phyloP scores from a whole-genome alignment of 2,888 invertebrate species.

The Zaprionus bogoriensis region DNA sequence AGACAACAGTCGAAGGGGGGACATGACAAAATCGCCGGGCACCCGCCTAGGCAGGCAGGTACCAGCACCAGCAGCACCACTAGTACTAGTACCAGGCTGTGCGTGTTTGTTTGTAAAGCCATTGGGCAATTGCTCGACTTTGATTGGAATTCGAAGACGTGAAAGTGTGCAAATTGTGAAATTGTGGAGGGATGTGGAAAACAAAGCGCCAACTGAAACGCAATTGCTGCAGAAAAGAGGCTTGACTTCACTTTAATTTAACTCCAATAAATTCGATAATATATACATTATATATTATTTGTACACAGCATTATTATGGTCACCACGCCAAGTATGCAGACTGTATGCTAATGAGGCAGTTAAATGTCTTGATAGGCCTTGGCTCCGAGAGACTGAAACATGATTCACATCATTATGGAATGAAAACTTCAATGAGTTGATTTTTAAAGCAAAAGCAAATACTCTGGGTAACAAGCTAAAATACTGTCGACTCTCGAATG shows the following conservation, averaged over 20 bases:
- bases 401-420: background rate
- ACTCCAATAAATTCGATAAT: too few species aligned
- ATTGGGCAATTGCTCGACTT: conserved; percentile 10
- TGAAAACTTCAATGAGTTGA: background rate
- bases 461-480: background rate
- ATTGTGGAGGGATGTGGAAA: background rate
- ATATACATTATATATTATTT: too few species aligned
- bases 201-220: too few species aligned
- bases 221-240: too few species aligned
- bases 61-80: background rate
- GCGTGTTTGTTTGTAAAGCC: conserved; percentile 7
- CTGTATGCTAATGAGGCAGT: too few species aligned
- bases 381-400: too few species aligned
- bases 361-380: too few species aligned
- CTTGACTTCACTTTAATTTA: too few species aligned
- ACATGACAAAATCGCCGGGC: too few species aligned
- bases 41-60: background rate
- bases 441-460: background rate
- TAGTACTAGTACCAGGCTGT: background rate
- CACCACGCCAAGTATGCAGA: too few species aligned
- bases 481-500: background rate
- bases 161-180: background rate
- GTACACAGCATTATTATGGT: too few species aligned
- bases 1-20: conserved; percentile 3
- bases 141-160: conserved; percentile 20